phyloP scores from a whole-genome alignment of 2,888 invertebrate genomes.

The Agrotis puta region DNA sequence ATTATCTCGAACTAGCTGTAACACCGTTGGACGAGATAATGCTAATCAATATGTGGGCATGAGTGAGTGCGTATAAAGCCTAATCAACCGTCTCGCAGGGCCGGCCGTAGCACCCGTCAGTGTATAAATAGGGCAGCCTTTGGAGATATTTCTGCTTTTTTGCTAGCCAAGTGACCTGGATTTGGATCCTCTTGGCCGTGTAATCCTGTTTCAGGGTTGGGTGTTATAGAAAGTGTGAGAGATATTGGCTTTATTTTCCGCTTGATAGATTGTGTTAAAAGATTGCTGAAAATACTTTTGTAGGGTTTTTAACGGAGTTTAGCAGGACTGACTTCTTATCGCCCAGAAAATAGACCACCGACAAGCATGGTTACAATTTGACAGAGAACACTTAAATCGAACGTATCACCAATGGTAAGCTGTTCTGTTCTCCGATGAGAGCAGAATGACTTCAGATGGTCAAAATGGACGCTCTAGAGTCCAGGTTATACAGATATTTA shows the following conservation, averaged over 20 bases:
- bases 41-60: slow-evolving; percentile 82
- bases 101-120: slow-evolving; percentile 46
- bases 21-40: slow-evolving; percentile 78
- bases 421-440: too few relatives aligned
- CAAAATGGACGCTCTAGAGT: too few relatives aligned
- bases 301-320: not conserved
- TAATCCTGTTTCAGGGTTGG: slow-evolving; percentile 59
- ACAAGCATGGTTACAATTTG: too few relatives aligned
- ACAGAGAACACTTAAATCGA: too few relatives aligned
- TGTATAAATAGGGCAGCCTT: slow-evolving; percentile 74
- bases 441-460: too few relatives aligned
- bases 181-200: slow-evolving; percentile 54
- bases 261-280: slow-evolving; percentile 3
- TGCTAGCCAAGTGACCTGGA: slow-evolving; percentile 72
- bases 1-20: slow-evolving; percentile 86
- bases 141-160: slow-evolving; percentile 67
- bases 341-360: too few relatives aligned
- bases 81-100: slow-evolving; percentile 81
- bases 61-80: slow-evolving; percentile 76
- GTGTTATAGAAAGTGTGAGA: slow-evolving; percentile 1
- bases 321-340: too few relatives aligned
- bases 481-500: not conserved
- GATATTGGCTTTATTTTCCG: slow-evolving; percentile 34
- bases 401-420: too few relatives aligned
- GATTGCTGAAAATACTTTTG: not conserved